These are phyloP conservation scores for Eleutherodactylus coqui DNA, from an alignment of 2,797 vertebrate species.

Conservation along the genomic window DNA sequence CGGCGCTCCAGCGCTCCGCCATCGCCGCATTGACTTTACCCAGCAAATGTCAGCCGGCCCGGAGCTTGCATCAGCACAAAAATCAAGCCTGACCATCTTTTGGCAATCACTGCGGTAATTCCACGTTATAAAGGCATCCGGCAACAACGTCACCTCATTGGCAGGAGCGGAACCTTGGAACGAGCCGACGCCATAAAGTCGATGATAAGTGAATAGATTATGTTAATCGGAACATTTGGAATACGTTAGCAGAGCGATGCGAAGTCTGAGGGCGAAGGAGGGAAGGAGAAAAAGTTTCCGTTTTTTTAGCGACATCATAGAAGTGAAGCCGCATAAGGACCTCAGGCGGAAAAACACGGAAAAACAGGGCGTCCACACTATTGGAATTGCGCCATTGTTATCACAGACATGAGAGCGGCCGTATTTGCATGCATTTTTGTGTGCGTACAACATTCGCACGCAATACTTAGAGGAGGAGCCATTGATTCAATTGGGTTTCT, in stretches of 20 bases:
- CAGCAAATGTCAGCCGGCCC: conserved; percentile 39
- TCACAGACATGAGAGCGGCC: too few relatives aligned
- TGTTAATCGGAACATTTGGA: not conserved
- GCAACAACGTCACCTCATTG: conserved; percentile 23
- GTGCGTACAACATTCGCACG: too few relatives aligned
- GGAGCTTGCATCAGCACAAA: conserved; percentile 53
- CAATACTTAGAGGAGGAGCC: too few relatives aligned
- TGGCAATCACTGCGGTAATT: conserved; percentile 39
- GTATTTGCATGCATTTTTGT: too few relatives aligned
- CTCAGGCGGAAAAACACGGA: too few relatives aligned
- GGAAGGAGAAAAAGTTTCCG: not conserved
- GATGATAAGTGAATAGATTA: conserved; percentile 13
- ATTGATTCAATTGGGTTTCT: too few relatives aligned
- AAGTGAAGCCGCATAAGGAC: too few relatives aligned
- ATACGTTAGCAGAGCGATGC: not conserved
- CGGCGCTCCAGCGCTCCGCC: conserved; percentile 10
- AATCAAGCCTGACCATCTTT: not conserved
- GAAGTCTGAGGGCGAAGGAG: not conserved
- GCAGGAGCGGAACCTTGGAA: conserved; percentile 17
- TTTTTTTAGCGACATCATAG: not conserved
- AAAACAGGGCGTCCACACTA: too few relatives aligned
- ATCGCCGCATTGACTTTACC: conserved; percentile 27
- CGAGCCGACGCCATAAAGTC: conserved; percentile 9
- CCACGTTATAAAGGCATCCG: conserved; percentile 1
- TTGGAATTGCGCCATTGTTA: too few relatives aligned